Conservation (phyloP, 2,797 vertebrate species). For the Sebastes matsubarae region DNA sequence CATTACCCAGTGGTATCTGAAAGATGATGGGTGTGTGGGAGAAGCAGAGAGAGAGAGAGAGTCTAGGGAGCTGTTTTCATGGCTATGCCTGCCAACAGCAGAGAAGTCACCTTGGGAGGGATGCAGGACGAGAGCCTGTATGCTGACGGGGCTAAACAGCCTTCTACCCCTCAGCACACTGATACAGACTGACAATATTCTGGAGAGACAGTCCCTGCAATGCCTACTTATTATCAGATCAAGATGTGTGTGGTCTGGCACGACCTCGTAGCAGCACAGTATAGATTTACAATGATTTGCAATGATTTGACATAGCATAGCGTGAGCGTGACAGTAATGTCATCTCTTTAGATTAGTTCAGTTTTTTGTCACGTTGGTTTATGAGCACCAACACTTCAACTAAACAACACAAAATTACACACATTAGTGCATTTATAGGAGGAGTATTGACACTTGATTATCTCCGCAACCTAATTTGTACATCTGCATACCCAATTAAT, state of each 20-base stretch:
- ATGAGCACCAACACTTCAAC: background rate
- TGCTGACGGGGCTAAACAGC: conserved; percentile 71
- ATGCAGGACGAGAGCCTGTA: conserved; percentile 47
- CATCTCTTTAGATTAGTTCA: background rate
- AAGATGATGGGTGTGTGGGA: conserved; percentile 48
- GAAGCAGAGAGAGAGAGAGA: conserved; percentile 15
- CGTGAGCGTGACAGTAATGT: background rate
- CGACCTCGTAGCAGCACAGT: background rate
- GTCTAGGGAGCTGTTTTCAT: conserved; percentile 37
- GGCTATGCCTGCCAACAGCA: conserved; percentile 72
- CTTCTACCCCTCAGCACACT: conserved; percentile 13
- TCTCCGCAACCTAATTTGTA: background rate
- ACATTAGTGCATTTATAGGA: background rate
- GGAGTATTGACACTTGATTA: background rate
- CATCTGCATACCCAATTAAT: background rate
- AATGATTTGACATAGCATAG: background rate
- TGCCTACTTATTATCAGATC: background rate
- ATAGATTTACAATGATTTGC: background rate
- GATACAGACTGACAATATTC: conserved; percentile 22
- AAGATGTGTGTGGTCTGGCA: background rate
- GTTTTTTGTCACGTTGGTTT: background rate
- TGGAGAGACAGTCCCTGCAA: background rate
- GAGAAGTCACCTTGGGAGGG: conserved; percentile 75
- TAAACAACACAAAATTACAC: background rate
- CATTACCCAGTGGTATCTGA: conserved; percentile 22